These are phyloP conservation scores for Lucilia cuprina DNA, from an alignment of 1,140 invertebrate genomes.

Conservation along the genomic window DNA sequence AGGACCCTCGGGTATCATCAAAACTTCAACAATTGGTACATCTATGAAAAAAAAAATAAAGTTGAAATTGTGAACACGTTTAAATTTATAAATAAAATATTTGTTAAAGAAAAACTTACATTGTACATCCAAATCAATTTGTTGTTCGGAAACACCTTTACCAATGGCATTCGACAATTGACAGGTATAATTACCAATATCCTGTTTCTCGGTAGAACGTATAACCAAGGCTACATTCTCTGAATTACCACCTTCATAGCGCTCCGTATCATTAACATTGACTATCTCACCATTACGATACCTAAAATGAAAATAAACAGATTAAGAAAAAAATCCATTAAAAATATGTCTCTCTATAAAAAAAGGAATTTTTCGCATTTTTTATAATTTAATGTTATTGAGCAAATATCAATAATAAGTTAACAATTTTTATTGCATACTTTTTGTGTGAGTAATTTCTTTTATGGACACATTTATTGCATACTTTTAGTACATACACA, in stretches of 20 bases:
- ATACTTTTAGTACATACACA: not conserved
- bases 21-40: conserved; percentile 78
- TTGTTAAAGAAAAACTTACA: conserved; percentile 69
- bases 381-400: conserved; percentile 18
- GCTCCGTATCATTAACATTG: conserved; percentile 69
- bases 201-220: conserved; percentile 75
- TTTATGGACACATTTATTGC: not conserved
- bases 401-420: conserved; percentile 20
- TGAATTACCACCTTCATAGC: conserved; percentile 77
- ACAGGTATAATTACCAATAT: conserved; percentile 84
- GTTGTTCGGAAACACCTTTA: conserved; percentile 69
- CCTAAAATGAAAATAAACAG: conserved; percentile 65
- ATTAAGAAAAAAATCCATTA: conserved; percentile 8
- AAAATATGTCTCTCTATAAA: conserved; percentile 5
- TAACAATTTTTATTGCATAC: conserved; percentile 8
- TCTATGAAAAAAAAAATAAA: conserved; percentile 59
- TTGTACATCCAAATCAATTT: conserved; percentile 76
- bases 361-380: not conserved
- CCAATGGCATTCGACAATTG: conserved; percentile 78
- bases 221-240: conserved; percentile 79
- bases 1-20: conserved; percentile 76
- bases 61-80: not conserved
- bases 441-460: conserved; percentile 9
- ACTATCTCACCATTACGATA: conserved; percentile 74
- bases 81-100: not conserved